Evolutionary conservation across 1,140 invertebrate genomes (phyloP), one percentile per base, ranked within the genome.

Genomic region (Drosophila miranda): DNA sequence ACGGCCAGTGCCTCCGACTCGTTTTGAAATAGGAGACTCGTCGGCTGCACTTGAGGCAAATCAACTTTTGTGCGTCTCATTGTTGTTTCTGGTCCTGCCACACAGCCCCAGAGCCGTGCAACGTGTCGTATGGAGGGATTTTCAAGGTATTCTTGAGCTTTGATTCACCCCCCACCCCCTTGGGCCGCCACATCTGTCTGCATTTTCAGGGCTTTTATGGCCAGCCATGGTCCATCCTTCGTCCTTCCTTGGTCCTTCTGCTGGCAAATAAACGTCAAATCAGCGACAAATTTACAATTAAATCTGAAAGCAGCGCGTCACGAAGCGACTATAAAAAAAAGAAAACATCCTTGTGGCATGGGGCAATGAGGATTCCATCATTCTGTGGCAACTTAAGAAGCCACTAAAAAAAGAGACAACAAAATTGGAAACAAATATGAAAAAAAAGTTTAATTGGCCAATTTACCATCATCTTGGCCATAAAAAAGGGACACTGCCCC

Each of bases 391-490:
- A 78, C 42, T 73, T 67, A 54, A 38, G 52, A 86, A 84, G 19
- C 19, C 19, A 19, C 19, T 2, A 19, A 19, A 19, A 19, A 19
- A 16, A 16, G 16, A 19, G 80, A 81, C 78, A 87, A 66, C 68
- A 64, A 63, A 54, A 57, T 56, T 52, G 26, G 62, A 68, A 78
- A 81, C 74, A 81, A 64, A 77, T 60, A 86, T 74, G 69, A 78
- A 16, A 77, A 70, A 38, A 81, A 87, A 87, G 83, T 87, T 87
- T 66, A 87, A 87, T 87, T 87, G 83, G 66, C 53, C 71, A 69
- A 73, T 87, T 82, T 50, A 48, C 45, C 63, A 87, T 88, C 78
- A 88, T 83, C 83, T 87, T 88, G 14, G 78, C 49, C 59, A 78
- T 87, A 86, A 86, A 78, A 71, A 78, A 50, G 28, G 23, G 44